Percentiles rank a stretch among this genome's conserved stretches.
phyloP scores from a whole-genome alignment of 2,113 vertebrate species.

The Miniopterus natalensis region DNA sequence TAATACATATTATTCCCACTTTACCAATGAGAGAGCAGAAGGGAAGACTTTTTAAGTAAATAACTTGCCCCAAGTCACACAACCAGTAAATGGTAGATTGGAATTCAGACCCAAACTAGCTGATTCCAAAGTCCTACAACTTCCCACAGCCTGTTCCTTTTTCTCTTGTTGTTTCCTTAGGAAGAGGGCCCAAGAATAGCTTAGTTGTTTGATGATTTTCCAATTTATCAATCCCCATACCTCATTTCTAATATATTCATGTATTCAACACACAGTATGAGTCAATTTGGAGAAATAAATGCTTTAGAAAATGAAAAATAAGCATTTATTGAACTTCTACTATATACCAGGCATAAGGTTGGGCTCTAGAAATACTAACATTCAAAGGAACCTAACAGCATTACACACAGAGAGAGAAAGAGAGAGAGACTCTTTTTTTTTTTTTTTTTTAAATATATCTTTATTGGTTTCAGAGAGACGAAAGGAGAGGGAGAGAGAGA shows the following conservation, averaged over 20 bases:
- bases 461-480: no score
- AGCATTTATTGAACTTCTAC: background rate
- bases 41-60: background rate
- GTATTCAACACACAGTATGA: background rate
- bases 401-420: slow-evolving; percentile 8
- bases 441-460: no score
- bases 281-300: background rate
- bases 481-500: no score
- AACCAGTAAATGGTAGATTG: background rate
- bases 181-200: background rate
- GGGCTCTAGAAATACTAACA: background rate
- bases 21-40: slow-evolving; percentile 18
- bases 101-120: background rate
- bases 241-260: background rate
- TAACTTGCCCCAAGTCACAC: background rate
- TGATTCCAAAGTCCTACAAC: background rate
- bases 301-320: slow-evolving; percentile 40
- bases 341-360: background rate
- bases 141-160: background rate
- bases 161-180: background rate
- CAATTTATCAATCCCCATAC: background rate
- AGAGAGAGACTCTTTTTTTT: background rate
- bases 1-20: background rate
- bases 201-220: background rate
- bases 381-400: background rate